phyloP scores from a whole-genome alignment of 2,797 vertebrate species.

The Odontamblyopus rebecca region DNA sequence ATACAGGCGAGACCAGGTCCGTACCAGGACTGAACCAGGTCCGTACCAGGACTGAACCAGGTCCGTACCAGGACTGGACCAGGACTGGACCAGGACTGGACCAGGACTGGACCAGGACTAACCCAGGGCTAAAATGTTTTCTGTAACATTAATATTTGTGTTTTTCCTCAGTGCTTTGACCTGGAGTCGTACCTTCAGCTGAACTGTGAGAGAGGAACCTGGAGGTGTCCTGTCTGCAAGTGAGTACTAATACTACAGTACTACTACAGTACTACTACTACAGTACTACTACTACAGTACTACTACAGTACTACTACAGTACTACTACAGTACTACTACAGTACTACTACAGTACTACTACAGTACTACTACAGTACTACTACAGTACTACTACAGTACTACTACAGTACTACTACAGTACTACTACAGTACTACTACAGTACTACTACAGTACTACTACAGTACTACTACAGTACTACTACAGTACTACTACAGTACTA shows the following conservation, averaged over 20 bases:
- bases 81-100: neutral
- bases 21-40: too few relatives aligned
- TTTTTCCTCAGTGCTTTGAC: constrained; percentile 84
- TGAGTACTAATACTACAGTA: constrained; percentile 60
- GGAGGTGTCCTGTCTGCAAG: constrained; percentile 97
- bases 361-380: too few relatives aligned
- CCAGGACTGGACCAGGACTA: neutral
- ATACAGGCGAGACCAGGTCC: constrained; percentile 81
- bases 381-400: too few relatives aligned
- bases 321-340: too few relatives aligned
- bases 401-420: too few relatives aligned
- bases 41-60: too few relatives aligned
- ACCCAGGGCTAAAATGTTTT: neutral
- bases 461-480: too few relatives aligned
- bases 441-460: too few relatives aligned
- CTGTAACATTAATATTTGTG: neutral
- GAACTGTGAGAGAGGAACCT: constrained; percentile 92
- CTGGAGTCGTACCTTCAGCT: constrained; percentile 94
- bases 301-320: too few relatives aligned
- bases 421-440: too few relatives aligned
- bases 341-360: too few relatives aligned
- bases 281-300: neutral
- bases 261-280: neutral
- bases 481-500: too few relatives aligned
- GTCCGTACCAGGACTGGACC: neutral